These are phyloP conservation scores for Chionoecetes opilio DNA, from an alignment of 1,140 invertebrate genomes.

Conservation along the genomic window DNA sequence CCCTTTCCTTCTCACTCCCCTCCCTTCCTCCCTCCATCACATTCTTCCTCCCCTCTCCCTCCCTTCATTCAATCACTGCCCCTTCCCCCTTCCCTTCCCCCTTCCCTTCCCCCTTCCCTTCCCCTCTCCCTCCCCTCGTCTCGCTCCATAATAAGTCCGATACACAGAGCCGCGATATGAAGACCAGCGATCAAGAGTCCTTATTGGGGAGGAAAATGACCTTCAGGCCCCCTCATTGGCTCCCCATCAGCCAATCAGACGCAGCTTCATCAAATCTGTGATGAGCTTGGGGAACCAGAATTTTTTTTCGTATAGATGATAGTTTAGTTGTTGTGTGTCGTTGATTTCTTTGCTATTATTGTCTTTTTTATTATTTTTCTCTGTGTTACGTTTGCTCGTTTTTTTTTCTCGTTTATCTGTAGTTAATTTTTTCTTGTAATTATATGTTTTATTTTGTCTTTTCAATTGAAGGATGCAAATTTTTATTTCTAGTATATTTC, in stretches of 20 bases:
- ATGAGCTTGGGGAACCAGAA: background rate
- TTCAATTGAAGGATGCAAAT: too few relatives aligned
- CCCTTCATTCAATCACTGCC: background rate
- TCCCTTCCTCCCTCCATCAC: background rate
- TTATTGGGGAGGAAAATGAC: background rate
- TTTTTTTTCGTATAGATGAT: too few relatives aligned
- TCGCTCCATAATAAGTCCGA: background rate
- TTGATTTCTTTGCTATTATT: background rate
- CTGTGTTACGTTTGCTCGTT: background rate
- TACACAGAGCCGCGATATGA: conserved; percentile 12
- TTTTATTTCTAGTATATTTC: too few relatives aligned
- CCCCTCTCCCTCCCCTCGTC: background rate
- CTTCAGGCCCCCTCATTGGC: background rate
- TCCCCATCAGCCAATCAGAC: background rate
- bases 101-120: background rate
- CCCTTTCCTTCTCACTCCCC: background rate
- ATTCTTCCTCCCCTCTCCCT: background rate
- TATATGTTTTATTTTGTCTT: background rate
- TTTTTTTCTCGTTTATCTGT: background rate
- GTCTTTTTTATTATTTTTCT: too few relatives aligned
- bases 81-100: background rate
- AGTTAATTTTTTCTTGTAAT: background rate
- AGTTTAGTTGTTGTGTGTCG: too few relatives aligned
- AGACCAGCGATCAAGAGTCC: background rate
- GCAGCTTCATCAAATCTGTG: background rate